These are phyloP conservation scores for Ichneumoninae sp. DNA, from an alignment of 2,888 invertebrate species.

Conservation along the genomic window DNA sequence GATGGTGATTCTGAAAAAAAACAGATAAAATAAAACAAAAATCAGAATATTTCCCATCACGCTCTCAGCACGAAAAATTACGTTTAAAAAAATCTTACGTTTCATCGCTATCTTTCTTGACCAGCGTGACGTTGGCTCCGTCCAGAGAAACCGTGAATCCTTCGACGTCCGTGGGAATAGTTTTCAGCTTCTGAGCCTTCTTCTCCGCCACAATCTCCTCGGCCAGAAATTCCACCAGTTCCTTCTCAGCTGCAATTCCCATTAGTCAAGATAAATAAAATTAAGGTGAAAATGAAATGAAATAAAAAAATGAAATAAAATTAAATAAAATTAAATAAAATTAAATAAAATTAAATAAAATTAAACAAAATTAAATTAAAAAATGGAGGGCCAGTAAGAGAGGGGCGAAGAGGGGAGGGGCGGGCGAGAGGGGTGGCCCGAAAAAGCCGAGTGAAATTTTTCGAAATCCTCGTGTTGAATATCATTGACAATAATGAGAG, in stretches of 20 bases:
- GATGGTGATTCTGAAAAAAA: slow-evolving; percentile 88
- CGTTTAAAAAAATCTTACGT: slow-evolving; percentile 85
- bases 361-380: too few relatives aligned
- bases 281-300: slow-evolving; percentile 36
- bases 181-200: slow-evolving; percentile 91
- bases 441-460: slow-evolving; percentile 19
- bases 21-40: slow-evolving; percentile 31
- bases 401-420: background rate
- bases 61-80: too few relatives aligned
- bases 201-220: slow-evolving; percentile 97
- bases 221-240: slow-evolving; percentile 95
- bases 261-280: slow-evolving; percentile 40
- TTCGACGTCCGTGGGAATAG: slow-evolving; percentile 90
- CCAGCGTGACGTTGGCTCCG: slow-evolving; percentile 94
- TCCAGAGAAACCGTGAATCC: slow-evolving; percentile 92
- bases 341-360: too few relatives aligned
- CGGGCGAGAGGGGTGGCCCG: background rate
- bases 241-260: slow-evolving; percentile 89
- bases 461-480: slow-evolving; percentile 28
- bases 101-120: slow-evolving; percentile 90
- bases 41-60: background rate
- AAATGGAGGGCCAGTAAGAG: background rate
- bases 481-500: background rate
- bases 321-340: slow-evolving; percentile 24
- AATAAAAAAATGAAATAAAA: slow-evolving; percentile 55